Evolutionary conservation across 37 sponge, comb jelly and placozoan species (phyloP), one percentile per base, ranked within the genome.

Genomic region (Beroe forskalii): DNA sequence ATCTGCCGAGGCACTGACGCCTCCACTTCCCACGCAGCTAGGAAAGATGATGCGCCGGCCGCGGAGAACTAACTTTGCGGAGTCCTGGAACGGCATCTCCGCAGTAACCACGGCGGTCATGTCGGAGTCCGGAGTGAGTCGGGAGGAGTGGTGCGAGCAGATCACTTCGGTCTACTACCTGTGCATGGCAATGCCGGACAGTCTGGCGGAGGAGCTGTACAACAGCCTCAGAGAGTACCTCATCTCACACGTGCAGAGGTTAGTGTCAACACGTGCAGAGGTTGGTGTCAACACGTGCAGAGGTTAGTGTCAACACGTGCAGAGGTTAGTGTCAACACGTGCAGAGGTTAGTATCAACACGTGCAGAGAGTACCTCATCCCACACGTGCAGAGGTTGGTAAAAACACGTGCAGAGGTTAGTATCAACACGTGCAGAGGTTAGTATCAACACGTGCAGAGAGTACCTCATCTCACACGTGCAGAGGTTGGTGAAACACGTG

Each of bases 31-130:
- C n/a, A n/a, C n/a, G n/a, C n/a, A n/a, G n/a, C n/a, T n/a, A n/a
- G n/a, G n/a, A n/a, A 72, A 72, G 27, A 80, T 80, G 86, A 80
- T 80, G 86, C 44, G 55, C 17, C 40, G 86, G 27, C 86, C 86
- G 48, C 40, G 35, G 28, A 3, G 14, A 6, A 48, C 86, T 24
- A 80, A 80, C 28, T 80, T 80, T 80, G 55, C 28, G 0, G 86
- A 80, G 30, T 80, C 86, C 1, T 80, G 86, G 86, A 44, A 22
- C 38, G 35, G n/a, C 86, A 80, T 80, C 4, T 43, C 43, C 14
- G 12, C 2, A 1, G 86, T 80, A 23, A 80, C 86, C 1, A 80
- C 86, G 9, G 86, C 86, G 3, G 86, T 80, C 38, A 80, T 80
- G 86, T 80, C 55, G 0, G 55, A 80, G 40, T 80, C 86, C 1